A percentile compares a stretch with the other conserved stretches of the same genome.
Conservation (phyloP, 2,888 invertebrate species). For the Eristalis tenax region DNA sequence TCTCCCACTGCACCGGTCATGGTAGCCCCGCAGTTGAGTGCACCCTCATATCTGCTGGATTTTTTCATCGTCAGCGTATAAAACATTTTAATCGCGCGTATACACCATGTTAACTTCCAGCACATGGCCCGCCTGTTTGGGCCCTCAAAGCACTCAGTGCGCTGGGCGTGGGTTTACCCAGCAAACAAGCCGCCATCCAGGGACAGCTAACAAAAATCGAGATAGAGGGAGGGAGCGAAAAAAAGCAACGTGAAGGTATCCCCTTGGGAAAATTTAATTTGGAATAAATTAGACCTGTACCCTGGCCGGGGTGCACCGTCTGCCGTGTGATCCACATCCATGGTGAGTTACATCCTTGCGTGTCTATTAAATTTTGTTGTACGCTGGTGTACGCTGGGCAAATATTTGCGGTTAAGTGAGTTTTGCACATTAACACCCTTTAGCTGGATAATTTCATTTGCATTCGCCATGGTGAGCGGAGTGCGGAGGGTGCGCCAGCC, state of each 20-base stretch:
- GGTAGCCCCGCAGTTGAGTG: neutral
- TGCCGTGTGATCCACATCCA: neutral
- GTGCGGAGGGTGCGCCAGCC: neutral
- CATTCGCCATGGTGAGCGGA: neutral
- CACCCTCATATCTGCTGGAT: conserved; percentile 5
- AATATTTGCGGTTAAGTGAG: conserved; percentile 63
- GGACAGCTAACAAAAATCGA: neutral
- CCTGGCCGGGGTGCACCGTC: neutral
- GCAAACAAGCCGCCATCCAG: conserved; percentile 31
- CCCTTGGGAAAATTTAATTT: conserved; percentile 53
- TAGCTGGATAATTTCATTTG: conserved; percentile 57
- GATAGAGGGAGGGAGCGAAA: neutral
- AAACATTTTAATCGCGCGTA: conserved; percentile 68
- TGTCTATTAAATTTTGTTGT: conserved; percentile 68
- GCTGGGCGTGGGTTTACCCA: conserved; percentile 11
- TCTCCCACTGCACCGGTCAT: neutral
- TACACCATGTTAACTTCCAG: conserved; percentile 39
- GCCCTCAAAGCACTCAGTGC: conserved; percentile 20
- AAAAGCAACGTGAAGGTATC: conserved; percentile 1
- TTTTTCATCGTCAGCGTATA: conserved; percentile 48
- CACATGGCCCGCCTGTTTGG: conserved; percentile 18
- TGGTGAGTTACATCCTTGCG: conserved; percentile 48
- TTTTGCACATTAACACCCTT: conserved; percentile 55
- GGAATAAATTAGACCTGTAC: conserved; percentile 58
- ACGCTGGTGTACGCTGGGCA: conserved; percentile 49